phyloP scores from a whole-genome alignment of 30 jellyfish, hydroid and myxozoan genomes.

The Chrysaora quinquecirrha region DNA sequence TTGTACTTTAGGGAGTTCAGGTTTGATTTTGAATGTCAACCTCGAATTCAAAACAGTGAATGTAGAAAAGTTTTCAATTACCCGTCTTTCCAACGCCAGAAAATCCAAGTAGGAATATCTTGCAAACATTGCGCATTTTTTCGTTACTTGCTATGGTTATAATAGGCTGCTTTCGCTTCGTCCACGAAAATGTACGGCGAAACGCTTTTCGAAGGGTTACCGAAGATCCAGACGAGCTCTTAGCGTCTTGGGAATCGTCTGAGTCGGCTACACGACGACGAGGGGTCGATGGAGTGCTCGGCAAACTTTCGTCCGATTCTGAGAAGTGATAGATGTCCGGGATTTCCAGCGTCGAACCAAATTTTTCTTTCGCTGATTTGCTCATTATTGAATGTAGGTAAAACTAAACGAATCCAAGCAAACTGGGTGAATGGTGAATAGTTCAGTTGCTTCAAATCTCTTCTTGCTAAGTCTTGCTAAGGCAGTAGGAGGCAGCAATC shows the following conservation, averaged over 20 bases:
- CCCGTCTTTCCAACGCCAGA: not conserved
- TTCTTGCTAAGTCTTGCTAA: too few relatives aligned
- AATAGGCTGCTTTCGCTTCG: not conserved
- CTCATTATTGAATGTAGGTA: not conserved
- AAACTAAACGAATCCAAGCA: not conserved
- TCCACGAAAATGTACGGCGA: not conserved
- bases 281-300: not conserved
- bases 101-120: not conserved
- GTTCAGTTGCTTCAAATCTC: too few relatives aligned
- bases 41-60: too few relatives aligned
- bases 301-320: not conserved
- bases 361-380: too few relatives aligned
- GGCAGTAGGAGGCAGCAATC: too few relatives aligned
- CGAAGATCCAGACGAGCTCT: not conserved
- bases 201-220: not conserved
- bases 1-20: too few relatives aligned
- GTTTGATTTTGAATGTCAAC: too few relatives aligned
- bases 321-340: not conserved
- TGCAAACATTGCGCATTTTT: not conserved
- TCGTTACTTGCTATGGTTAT: not conserved
- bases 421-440: too few relatives aligned
- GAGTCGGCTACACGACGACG: not conserved
- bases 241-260: not conserved
- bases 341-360: too few relatives aligned
- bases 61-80: too few relatives aligned